Evolutionary conservation across 1,140 invertebrate species (phyloP), one percentile per base, ranked within the genome.

Genomic region (Platyscapa corneri): DNA sequence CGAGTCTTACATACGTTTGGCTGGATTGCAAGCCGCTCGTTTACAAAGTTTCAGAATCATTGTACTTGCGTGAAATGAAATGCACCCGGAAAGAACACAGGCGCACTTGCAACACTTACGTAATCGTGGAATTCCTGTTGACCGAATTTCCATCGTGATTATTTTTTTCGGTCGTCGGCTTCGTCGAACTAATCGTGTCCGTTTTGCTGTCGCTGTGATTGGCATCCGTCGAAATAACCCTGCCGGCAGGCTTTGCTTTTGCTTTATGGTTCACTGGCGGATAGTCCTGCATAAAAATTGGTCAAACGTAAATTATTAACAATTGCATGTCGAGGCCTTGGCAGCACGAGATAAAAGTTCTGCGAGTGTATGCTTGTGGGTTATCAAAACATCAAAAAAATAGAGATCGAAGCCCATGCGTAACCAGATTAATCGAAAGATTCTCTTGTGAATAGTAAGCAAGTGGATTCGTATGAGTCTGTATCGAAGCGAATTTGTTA

Each of bases 241-340:
- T 88, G 27, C 83, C 78, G 6, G 88, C 88, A 32, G 93, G 90
- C 85, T 94, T 94, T 60, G 92, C 90, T 86, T 94, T 93, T 72
- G 92, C 91, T 92, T 95, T 96, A 83, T 94, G 92, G 87, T 94
- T 95, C 27, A 94, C 94, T 46, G 94, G 92, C 78, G 94, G 93
- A 82, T 93, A 94, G 89, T 95, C 94, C 94, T 95, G 88, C 64
- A 37, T 49, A 32, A 72, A 72, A 1, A 72, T 72, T 39, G 87
- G 77, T 6, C 80, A 88, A 49, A 34, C 34, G 8, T 39, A 6
- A 42, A 30, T 76, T 49, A 49, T 49, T 72, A 32, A 16, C 20
- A 37, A 30, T 53, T 20, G 49, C 18, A 53, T 12, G 49, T 16
- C 49, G 49, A 53, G 2, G 3, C 49, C 49, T 53, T 20, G 18